Evolutionary conservation across 1,140 invertebrate species (phyloP), one percentile per base, ranked within the genome.

Genomic region (Centruroides vittatus): DNA sequence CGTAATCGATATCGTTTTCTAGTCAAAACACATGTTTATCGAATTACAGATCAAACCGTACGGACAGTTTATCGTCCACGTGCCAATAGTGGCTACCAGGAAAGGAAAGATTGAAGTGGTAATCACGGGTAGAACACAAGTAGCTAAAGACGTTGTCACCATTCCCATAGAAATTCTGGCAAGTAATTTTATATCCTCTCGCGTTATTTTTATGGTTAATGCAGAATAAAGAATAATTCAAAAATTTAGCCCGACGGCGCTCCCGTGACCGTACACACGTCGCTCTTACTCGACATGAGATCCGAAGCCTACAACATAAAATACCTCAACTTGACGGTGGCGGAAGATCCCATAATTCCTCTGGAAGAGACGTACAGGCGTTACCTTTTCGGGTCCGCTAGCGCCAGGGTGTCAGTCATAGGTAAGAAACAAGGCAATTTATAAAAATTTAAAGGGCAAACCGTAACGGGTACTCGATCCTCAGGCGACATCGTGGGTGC

Each of bases 311-410:
- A 77, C 13, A 72, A 78, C 0, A 71, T 82, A 5, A 74, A 77
- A 34, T 80, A 80, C 65, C 70, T 83, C 51, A 76, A 82, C 65
- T 78, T 84, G 34, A 74, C 75, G 12, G 74, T 81, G 5, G 80
- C 81, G 49, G 79, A 83, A 70, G 72, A 76, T 49, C 81, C 80
- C 46, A 73, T 78, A 10, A 76, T 80, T 58, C 81, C 81, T 3
- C 79, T 80, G 64, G 70, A 79, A 58, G 63, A 65, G 41, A 69
- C 75, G 63, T 75, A 76, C 60, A 73, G 81, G 59, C 69, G 78
- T 35, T 84, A 80, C 68, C 73, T 83, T 23, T 81, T 75, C 59
- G 80, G 79, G 5, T 78, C 77, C 13, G 71, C 74, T 4, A 70
- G 68, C 63, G 75, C 74, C 4, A 68, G 69, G 49, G 69, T 82